Evolutionary conservation across 2,888 invertebrate genomes (phyloP).

Genomic region (Romanomermis culicivorax): DNA sequence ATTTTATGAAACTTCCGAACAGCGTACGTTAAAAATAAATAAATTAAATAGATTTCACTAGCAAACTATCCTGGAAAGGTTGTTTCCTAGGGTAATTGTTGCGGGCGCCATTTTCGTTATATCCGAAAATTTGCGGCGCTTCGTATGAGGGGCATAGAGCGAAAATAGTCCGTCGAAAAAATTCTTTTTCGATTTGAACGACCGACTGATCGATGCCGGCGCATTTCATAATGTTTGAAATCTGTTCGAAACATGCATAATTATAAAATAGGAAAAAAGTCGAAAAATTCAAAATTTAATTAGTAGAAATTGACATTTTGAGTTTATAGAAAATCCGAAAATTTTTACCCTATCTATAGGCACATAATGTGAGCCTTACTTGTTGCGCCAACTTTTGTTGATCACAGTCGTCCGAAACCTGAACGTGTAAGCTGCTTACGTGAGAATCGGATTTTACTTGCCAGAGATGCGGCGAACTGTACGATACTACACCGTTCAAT

Average conservation of each 20-base stretch:
- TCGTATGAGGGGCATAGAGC: constrained; percentile 27
- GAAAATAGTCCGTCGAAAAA: constrained; percentile 32
- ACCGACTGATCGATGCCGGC: constrained; percentile 30
- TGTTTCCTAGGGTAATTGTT: neutral
- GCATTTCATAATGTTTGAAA: constrained; percentile 17
- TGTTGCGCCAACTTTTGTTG: constrained; percentile 19
- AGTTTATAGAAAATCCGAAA: neutral
- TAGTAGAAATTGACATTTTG: neutral
- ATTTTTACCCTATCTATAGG: neutral
- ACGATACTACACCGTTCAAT: constrained; percentile 34
- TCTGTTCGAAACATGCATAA: constrained; percentile 7
- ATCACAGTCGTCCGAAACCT: constrained; percentile 24
- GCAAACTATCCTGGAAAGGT: neutral
- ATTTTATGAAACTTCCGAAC: too few relatives aligned
- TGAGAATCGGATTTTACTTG: constrained; percentile 32
- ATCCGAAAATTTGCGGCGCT: neutral
- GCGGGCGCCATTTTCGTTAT: too few relatives aligned
- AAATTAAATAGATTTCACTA: constrained; percentile 1
- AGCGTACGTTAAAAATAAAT: too few relatives aligned
- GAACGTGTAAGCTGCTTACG: constrained; percentile 33
- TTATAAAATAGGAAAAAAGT: too few relatives aligned
- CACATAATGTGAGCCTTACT: constrained; percentile 1
- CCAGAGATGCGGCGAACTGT: constrained; percentile 36
- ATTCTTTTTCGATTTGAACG: constrained; percentile 35
- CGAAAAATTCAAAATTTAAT: neutral